Evolutionary conservation across 2,113 vertebrate genomes (phyloP).

Genomic region (Clarias magur): DNA sequence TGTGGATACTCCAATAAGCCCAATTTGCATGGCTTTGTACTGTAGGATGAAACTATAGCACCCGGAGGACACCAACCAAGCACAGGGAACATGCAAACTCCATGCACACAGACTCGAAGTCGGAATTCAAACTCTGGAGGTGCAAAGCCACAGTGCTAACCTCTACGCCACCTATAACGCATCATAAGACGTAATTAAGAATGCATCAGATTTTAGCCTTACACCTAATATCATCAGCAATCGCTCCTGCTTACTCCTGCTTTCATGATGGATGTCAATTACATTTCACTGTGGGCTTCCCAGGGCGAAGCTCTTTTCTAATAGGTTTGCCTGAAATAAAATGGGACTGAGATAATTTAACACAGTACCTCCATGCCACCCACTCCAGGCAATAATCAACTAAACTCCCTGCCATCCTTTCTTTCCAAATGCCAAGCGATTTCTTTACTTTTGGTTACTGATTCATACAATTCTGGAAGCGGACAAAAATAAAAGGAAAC

Average conservation of each 20-base stretch:
- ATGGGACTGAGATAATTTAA: slow-evolving; percentile 3
- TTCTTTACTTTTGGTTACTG: slow-evolving; percentile 13
- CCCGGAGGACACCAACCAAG: too few relatives aligned
- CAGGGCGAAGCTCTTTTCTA: background rate
- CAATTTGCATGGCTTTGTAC: too few relatives aligned
- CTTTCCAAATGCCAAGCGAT: slow-evolving; percentile 34
- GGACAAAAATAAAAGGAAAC: background rate
- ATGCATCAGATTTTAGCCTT: background rate
- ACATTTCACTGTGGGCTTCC: background rate
- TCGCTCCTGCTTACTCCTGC: background rate
- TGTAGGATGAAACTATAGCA: too few relatives aligned
- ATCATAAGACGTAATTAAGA: background rate
- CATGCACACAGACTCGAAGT: too few relatives aligned
- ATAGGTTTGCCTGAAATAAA: slow-evolving; percentile 27
- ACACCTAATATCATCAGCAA: background rate
- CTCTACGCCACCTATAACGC: background rate
- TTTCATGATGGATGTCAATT: too few relatives aligned
- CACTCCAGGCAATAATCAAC: slow-evolving; percentile 32
- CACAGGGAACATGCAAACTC: too few relatives aligned
- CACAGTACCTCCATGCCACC: slow-evolving; percentile 26
- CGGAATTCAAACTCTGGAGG: too few relatives aligned
- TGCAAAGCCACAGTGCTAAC: too few relatives aligned
- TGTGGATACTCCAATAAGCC: too few relatives aligned
- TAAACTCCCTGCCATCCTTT: background rate
- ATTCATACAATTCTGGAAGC: slow-evolving; percentile 31